phyloP scores from a whole-genome alignment of 64 coral and sea anemone genomes.

The Pocillopora damicornis region DNA sequence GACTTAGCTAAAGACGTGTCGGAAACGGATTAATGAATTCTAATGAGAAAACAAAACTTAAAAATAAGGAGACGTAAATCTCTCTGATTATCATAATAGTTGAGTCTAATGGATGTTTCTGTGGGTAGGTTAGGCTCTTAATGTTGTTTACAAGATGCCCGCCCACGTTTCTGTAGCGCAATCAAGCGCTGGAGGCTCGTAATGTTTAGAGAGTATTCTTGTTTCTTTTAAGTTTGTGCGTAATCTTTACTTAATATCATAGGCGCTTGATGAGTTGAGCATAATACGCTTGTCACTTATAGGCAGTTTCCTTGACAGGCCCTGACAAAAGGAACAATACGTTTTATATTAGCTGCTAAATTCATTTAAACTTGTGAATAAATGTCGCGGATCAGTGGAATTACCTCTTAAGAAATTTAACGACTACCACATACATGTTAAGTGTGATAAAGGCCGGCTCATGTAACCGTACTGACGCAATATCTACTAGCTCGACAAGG shows the following conservation, averaged over 20 bases:
- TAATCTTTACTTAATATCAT: background rate
- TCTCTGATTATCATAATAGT: background rate
- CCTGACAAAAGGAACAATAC: conserved; percentile 1
- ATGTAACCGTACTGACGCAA: background rate
- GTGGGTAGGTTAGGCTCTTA: background rate
- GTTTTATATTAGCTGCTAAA: conserved; percentile 9
- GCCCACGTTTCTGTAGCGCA: background rate
- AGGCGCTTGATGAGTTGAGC: background rate
- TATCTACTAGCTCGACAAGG: background rate
- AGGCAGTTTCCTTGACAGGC: background rate
- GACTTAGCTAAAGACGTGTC: background rate
- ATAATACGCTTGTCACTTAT: conserved; percentile 30
- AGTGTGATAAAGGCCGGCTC: background rate
- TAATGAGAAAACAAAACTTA: background rate
- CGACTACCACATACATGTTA: background rate
- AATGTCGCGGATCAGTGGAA: conserved; percentile 16
- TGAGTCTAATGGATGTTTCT: background rate
- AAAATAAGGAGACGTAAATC: background rate
- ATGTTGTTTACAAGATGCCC: background rate
- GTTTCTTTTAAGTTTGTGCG: background rate
- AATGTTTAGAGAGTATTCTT: background rate
- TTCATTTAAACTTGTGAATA: conserved; percentile 24
- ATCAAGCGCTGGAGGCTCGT: background rate
- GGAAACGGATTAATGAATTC: background rate
- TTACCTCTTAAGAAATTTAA: background rate